Percentiles rank a stretch among this genome's conserved stretches.
Conservation (phyloP, 1,140 invertebrate species). For the Drosophila melanogaster region DNA sequence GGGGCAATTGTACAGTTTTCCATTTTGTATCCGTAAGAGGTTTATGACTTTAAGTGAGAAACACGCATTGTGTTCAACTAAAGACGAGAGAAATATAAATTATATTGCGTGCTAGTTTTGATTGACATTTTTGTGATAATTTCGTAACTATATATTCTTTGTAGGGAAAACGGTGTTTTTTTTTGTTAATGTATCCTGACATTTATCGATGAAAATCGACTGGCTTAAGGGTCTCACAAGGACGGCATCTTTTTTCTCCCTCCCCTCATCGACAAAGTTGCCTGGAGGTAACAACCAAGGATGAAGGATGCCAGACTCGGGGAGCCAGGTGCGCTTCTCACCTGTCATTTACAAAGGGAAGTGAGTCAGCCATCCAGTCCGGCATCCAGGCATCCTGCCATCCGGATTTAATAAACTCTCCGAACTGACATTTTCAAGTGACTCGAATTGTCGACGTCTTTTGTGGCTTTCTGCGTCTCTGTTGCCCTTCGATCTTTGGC, state of each 20-base stretch:
- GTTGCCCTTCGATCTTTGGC: background rate
- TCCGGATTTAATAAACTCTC: constrained; percentile 30
- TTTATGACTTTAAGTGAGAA: background rate
- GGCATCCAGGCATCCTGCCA: constrained; percentile 2
- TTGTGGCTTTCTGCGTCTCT: background rate
- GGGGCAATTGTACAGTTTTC: background rate
- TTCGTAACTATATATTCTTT: background rate
- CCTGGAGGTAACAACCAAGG: constrained; percentile 24
- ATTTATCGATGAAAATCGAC: constrained; percentile 18
- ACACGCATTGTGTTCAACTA: too few species aligned
- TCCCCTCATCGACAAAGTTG: constrained; percentile 24
- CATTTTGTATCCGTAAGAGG: background rate
- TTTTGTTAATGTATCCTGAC: constrained; percentile 5
- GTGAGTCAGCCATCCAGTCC: constrained; percentile 11
- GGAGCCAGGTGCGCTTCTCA: constrained; percentile 4
- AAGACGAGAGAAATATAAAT: too few species aligned
- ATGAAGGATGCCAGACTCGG: constrained; percentile 5
- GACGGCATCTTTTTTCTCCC: constrained; percentile 9
- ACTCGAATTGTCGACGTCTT: constrained; percentile 11
- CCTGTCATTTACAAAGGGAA: constrained; percentile 30
- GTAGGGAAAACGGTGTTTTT: background rate
- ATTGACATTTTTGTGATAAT: background rate
- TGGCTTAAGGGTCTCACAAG: background rate
- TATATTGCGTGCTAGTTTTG: background rate
- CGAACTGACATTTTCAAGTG: constrained; percentile 28